These are phyloP conservation scores for Channallabes apus DNA, from an alignment of 2,797 vertebrate species.

Conservation along the genomic window DNA sequence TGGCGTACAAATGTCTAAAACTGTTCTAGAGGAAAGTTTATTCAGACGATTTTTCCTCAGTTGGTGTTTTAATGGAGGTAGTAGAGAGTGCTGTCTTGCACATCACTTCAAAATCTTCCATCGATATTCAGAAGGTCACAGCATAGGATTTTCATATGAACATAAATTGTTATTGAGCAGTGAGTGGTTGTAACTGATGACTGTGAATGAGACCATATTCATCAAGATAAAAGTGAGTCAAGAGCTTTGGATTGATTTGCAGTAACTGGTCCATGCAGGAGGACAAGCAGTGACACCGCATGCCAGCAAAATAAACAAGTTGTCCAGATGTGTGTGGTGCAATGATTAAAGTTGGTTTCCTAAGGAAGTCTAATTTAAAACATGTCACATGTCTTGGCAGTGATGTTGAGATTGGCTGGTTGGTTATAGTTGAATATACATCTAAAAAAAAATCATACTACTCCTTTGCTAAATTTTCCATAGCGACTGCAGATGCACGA, in stretches of 20 bases:
- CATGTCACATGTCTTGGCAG: conserved; percentile 57
- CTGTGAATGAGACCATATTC: no score
- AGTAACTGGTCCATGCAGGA: no score
- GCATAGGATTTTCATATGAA: no score
- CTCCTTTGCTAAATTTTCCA: conserved; percentile 67
- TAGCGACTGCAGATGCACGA: conserved; percentile 70
- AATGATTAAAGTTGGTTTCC: not conserved
- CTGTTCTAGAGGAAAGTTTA: not conserved
- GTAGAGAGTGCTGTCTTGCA: no score
- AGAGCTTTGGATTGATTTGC: not conserved
- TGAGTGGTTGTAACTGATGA: no score
- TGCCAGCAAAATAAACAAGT: not conserved
- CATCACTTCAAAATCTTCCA: no score
- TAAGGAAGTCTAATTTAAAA: conserved; percentile 12
- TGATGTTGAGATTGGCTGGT: conserved; percentile 56
- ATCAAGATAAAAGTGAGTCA: not conserved
- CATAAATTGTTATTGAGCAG: no score
- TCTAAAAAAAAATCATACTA: not conserved
- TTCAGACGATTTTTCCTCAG: not conserved
- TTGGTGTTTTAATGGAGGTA: no score
- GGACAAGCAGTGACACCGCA: no score
- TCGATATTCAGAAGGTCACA: no score
- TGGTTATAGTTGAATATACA: conserved; percentile 61
- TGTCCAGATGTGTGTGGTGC: not conserved
- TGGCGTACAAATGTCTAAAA: not conserved